Evolutionary conservation across 2,888 invertebrate genomes (phyloP).

Genomic region (Melieria crassipennis): DNA sequence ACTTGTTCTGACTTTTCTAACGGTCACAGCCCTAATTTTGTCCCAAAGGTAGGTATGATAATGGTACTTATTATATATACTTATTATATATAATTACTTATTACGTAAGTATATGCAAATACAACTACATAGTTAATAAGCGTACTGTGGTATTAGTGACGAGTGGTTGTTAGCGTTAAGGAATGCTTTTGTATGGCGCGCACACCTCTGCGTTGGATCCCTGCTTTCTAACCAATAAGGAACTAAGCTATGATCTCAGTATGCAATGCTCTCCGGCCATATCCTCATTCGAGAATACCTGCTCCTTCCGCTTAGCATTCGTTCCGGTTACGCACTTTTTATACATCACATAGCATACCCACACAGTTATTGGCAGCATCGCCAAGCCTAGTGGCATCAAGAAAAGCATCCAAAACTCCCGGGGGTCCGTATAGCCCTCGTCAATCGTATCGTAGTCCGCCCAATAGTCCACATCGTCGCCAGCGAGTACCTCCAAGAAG

Average conservation of each 20-base stretch:
- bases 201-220: background rate
- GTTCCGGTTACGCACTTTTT: slow-evolving; percentile 46
- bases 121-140: slow-evolving; percentile 28
- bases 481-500: slow-evolving; percentile 51
- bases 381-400: slow-evolving; percentile 62
- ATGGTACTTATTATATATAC: too few species aligned
- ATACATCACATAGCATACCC: slow-evolving; percentile 56
- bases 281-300: slow-evolving; percentile 50
- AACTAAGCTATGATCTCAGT: slow-evolving; percentile 41
- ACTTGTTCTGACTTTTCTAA: too few species aligned
- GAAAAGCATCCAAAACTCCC: slow-evolving; percentile 58
- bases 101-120: background rate
- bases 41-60: too few species aligned
- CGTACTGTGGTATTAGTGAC: slow-evolving; percentile 5
- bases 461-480: slow-evolving; percentile 53
- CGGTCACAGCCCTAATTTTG: too few species aligned
- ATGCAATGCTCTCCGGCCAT: slow-evolving; percentile 51
- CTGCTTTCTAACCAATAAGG: background rate
- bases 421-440: slow-evolving; percentile 48
- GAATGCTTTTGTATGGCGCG: background rate
- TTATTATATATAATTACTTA: background rate
- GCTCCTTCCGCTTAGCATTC: background rate
- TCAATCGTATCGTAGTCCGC: slow-evolving; percentile 48
- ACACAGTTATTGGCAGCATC: slow-evolving; percentile 57
- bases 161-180: too few species aligned